Base-by-base conservation (phyloP, 2,797 vertebrate species). In the Crocidura indochinensis region DNA sequence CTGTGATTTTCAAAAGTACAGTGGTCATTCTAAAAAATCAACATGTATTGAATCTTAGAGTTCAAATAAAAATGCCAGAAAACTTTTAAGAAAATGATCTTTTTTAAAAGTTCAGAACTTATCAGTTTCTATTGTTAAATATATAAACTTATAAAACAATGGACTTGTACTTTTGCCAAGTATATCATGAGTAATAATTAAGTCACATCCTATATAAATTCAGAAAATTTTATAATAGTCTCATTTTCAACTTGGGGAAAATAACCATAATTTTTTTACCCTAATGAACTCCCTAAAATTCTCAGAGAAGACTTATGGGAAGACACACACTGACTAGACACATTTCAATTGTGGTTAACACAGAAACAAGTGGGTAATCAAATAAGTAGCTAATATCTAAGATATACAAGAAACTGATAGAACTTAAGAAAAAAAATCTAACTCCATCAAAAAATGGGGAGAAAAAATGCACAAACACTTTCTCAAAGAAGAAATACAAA, bases 291-390 rank as follows among this genome's bases (percentile, higher is more conserved):
- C 96, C 81, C 69, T 94, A 96, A 96, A 97, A 97, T 82, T 88
- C 94, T 97, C 29, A 96, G 95, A 97, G 84, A 96, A 96, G 97
- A 97, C 97, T 96, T 97, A 97, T 68, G 74, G 93, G 73, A 95
- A 94, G 94, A 95, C 91, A 95, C 95, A 96, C 94, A 97, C 96
- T 95, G 96, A 97, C 97, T 97, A 97, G 97, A 97, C 95, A 95
- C 95, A 96, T 96, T 98, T 97, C 96, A 97, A 89, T 94, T 97
- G 97, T 96, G 95, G 97, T 98, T 98, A 97, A 97, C 97, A 98
- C 97, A 97, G 97, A 98, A 98, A 98, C 97, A 89, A 97, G 97
- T 80, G 86, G 86, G 94, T 90, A 97, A 38, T 38, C 38, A 38
- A 38, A 38, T 38, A 38, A 38, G 38, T 38, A 5, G 38, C 38